phyloP scores from a whole-genome alignment of 2,113 vertebrate genomes.

The Strix aluco region DNA sequence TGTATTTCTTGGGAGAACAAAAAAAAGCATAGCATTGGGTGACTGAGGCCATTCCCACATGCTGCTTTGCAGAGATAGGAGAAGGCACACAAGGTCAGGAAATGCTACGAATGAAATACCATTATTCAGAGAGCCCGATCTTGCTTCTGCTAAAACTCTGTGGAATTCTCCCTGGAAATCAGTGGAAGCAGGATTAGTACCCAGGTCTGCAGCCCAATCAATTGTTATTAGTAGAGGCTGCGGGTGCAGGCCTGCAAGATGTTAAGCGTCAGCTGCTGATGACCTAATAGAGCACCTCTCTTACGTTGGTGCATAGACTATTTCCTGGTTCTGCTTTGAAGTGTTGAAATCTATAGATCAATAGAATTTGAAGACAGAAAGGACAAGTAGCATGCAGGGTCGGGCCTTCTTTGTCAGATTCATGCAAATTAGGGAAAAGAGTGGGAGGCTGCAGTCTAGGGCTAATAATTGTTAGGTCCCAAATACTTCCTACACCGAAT shows the following conservation, averaged over 20 bases:
- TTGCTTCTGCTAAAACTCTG: background rate
- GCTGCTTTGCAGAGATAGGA: background rate
- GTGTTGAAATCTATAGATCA: background rate
- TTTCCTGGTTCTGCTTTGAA: background rate
- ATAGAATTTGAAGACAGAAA: background rate
- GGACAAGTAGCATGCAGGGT: background rate
- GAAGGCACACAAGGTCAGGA: background rate
- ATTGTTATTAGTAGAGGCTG: background rate
- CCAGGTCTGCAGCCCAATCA: background rate
- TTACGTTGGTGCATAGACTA: background rate
- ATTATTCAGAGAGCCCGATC: background rate
- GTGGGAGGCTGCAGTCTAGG: background rate
- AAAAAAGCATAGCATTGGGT: background rate
- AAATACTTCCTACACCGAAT: background rate
- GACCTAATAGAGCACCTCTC: background rate
- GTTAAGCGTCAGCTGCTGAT: background rate
- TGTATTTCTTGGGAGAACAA: background rate
- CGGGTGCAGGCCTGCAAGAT: fast-evolving
- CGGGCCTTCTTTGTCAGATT: background rate
- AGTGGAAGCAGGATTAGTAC: background rate
- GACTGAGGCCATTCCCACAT: background rate
- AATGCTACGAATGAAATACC: background rate
- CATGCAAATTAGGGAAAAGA: background rate
- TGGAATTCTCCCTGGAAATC: background rate
- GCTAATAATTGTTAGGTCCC: background rate